A percentile compares a stretch with the other conserved stretches of the same genome.
Evolutionary conservation across 2,888 invertebrate species (phyloP).

Genomic region (Ochropacha duplaris): DNA sequence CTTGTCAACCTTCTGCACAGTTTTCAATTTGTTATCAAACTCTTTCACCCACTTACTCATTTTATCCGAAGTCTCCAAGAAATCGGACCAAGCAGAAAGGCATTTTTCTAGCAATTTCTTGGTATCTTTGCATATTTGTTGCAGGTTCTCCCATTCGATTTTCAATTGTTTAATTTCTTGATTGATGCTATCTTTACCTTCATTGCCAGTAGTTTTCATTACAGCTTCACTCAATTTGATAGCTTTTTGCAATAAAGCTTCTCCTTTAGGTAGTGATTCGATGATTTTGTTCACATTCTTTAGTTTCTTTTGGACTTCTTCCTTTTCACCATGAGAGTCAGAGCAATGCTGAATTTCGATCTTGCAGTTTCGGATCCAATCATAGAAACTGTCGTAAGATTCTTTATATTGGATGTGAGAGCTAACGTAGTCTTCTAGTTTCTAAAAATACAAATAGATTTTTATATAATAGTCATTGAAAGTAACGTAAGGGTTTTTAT

Average conservation of each 20-base stretch:
- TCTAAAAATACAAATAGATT: constrained; percentile 58
- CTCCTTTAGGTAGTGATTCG: constrained; percentile 86
- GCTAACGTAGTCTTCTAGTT: constrained; percentile 91
- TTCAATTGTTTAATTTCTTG: constrained; percentile 92
- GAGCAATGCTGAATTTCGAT: constrained; percentile 93
- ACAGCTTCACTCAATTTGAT: constrained; percentile 89
- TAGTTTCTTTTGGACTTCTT: constrained; percentile 89
- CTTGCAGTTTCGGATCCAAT: constrained; percentile 92
- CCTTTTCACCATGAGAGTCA: constrained; percentile 94
- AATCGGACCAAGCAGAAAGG: constrained; percentile 91
- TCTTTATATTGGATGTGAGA: constrained; percentile 94
- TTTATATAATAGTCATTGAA: too few relatives aligned
- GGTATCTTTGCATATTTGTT: constrained; percentile 89
- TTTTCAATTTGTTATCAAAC: constrained; percentile 85
- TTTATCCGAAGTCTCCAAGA: constrained; percentile 87
- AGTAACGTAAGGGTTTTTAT: too few relatives aligned
- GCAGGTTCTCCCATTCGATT: constrained; percentile 91
- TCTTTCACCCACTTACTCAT: constrained; percentile 90
- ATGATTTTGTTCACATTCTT: constrained; percentile 88
- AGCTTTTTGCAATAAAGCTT: constrained; percentile 87
- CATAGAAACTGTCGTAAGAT: constrained; percentile 90
- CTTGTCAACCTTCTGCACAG: constrained; percentile 87
- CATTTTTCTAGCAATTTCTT: constrained; percentile 89
- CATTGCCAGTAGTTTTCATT: constrained; percentile 89
- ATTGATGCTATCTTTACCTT: constrained; percentile 91